These are phyloP conservation scores for Thryonomys swinderianus DNA, from an alignment of 2,113 vertebrate species.

Conservation along the genomic window DNA sequence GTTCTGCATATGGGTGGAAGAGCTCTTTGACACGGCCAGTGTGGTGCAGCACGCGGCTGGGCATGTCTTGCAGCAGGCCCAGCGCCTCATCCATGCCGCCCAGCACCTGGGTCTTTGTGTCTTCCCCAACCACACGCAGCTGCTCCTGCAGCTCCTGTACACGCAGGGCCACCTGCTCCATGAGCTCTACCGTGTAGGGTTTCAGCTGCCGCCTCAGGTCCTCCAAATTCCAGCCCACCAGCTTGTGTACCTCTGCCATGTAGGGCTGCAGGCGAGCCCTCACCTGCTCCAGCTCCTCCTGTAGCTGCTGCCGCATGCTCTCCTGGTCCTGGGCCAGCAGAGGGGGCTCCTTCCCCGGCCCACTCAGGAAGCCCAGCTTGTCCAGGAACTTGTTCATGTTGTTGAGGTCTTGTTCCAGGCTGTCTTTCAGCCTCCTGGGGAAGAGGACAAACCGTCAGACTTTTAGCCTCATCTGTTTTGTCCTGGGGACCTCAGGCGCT, in stretches of 20 bases:
- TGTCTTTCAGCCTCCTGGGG: slow-evolving; percentile 87
- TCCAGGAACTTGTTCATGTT: slow-evolving; percentile 81
- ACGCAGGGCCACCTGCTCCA: slow-evolving; percentile 86
- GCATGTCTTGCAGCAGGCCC: slow-evolving; percentile 81
- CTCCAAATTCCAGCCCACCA: slow-evolving; percentile 80
- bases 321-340: slow-evolving; percentile 84
- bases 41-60: slow-evolving; percentile 78
- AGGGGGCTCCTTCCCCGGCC: slow-evolving; percentile 60
- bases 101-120: slow-evolving; percentile 73
- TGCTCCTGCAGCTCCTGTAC: slow-evolving; percentile 88
- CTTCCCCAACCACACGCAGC: slow-evolving; percentile 81
- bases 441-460: neutral
- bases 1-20: slow-evolving; percentile 70
- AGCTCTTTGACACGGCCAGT: slow-evolving; percentile 82
- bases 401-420: slow-evolving; percentile 83
- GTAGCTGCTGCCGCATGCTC: slow-evolving; percentile 85
- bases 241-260: slow-evolving; percentile 78
- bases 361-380: slow-evolving; percentile 82
- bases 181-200: slow-evolving; percentile 85
- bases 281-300: slow-evolving; percentile 90
- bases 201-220: slow-evolving; percentile 82
- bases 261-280: slow-evolving; percentile 87
- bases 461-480: neutral
- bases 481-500: fast-evolving
- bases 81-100: slow-evolving; percentile 80